Evolutionary conservation across 2,888 invertebrate species (phyloP), one percentile per base, ranked within the genome.

Genomic region (Blomia tropicalis): DNA sequence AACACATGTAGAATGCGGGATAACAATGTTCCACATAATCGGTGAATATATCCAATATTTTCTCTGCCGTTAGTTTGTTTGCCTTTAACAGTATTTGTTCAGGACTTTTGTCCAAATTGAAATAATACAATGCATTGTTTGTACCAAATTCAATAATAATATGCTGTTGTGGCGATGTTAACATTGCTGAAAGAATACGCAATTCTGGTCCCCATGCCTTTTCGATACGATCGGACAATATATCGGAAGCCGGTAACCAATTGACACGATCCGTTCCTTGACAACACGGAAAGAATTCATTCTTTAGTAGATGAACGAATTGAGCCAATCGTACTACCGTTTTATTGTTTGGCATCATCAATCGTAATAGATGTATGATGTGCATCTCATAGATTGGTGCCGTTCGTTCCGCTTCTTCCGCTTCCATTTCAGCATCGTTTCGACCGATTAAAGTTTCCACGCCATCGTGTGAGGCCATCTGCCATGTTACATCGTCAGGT

Each of bases 151-250:
- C 56, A 4, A 19, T 30, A 2, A 56, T 36, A 11, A 56, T 3
- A 19, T 56, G 25, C 14, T 14, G 56, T 4, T 29, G 29, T 36
- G 17, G 19, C 17, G 11, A 14, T 1, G 23, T 29, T 25, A 41
- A 17, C 32, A 62, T 25, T 19, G 5, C 7, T 1, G 43, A n/a
- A 19, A 65, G 60, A 29, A 61, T 41, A 17, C 27, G 17, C 1
- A 65, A 51, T 32, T 65, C 65, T 17, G 65, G 65, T 7, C 65
- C 65, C 65, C 65, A 65, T 7, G 63, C n/a, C 30, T 64, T 53
- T 19, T 17, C 19, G 5, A 60, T 19, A 22, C 36, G 60, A 19
- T 54, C 36, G 29, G 25, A 30, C 5, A 44, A 19, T 1, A 62
- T 25, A 32, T 64, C 51, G 2, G 60, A 25, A 7, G 51, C 43